Conservation (phyloP, 2,113 vertebrate species). For the Pardalotus punctatus region DNA sequence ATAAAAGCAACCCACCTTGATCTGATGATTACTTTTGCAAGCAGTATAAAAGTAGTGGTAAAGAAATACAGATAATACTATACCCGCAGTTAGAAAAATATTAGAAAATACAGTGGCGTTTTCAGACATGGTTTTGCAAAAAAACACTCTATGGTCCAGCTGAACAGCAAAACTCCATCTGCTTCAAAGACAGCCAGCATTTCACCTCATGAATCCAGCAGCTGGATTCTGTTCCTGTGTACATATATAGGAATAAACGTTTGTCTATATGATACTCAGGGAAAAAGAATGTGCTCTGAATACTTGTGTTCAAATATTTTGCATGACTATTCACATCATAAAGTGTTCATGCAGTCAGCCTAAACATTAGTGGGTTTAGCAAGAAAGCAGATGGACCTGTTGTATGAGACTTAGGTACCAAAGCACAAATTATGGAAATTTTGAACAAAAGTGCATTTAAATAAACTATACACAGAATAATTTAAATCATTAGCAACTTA, state of each 20-base stretch:
- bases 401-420: not conserved
- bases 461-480: not conserved
- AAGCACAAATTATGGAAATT: not conserved
- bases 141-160: not conserved
- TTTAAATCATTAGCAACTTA: not conserved
- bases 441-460: not conserved
- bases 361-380: not conserved
- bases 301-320: conserved; percentile 10
- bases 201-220: conserved; percentile 55
- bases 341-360: not conserved
- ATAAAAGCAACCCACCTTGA: not conserved
- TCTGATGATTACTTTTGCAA: not conserved
- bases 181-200: not conserved
- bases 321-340: not conserved
- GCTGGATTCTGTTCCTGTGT: conserved; percentile 39
- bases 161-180: conserved; percentile 1
- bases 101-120: not conserved
- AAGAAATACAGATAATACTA: not conserved
- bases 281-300: conserved; percentile 47
- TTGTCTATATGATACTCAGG: conserved; percentile 45
- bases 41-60: not conserved
- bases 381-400: not conserved
- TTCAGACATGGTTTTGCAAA: not conserved
- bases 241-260: conserved; percentile 63
- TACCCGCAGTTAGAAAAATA: not conserved